These are phyloP conservation scores for Brienomyrus longianalis DNA, from an alignment of 2,113 vertebrate genomes.

Conservation along the genomic window DNA sequence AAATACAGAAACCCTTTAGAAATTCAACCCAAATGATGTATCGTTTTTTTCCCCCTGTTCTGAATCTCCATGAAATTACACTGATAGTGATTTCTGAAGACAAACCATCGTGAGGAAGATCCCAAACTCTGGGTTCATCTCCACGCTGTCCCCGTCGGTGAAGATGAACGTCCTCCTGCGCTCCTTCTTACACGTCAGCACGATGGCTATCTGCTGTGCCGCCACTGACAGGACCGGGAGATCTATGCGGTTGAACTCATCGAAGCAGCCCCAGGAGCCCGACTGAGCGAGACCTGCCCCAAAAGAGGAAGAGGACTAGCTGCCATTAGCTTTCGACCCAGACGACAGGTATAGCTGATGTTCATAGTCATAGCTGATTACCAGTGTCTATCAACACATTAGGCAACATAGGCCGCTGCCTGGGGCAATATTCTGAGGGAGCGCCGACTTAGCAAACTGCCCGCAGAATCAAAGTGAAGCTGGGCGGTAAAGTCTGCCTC, in stretches of 20 bases:
- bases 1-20: neutral
- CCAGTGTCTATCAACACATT: neutral
- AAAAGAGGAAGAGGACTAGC: conserved; percentile 19
- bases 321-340: neutral
- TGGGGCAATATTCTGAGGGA: neutral
- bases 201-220: conserved; percentile 89
- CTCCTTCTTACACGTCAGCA: conserved; percentile 91
- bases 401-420: neutral
- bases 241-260: conserved; percentile 94
- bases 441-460: neutral
- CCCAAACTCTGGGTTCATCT: conserved; percentile 94
- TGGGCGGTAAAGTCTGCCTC: neutral
- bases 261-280: conserved; percentile 97
- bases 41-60: neutral
- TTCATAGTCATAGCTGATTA: neutral
- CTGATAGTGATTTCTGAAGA: neutral
- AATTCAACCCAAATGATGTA: neutral
- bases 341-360: neutral
- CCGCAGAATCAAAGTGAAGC: neutral
- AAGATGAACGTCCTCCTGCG: conserved; percentile 79
- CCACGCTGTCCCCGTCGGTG: conserved; percentile 85
- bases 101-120: conserved; percentile 94
- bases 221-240: conserved; percentile 92
- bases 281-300: conserved; percentile 87
- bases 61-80: neutral